A percentile compares a stretch with the other conserved stretches of the same genome.
Evolutionary conservation across 2,888 invertebrate species (phyloP).

Genomic region (Blastobasis adustella): DNA sequence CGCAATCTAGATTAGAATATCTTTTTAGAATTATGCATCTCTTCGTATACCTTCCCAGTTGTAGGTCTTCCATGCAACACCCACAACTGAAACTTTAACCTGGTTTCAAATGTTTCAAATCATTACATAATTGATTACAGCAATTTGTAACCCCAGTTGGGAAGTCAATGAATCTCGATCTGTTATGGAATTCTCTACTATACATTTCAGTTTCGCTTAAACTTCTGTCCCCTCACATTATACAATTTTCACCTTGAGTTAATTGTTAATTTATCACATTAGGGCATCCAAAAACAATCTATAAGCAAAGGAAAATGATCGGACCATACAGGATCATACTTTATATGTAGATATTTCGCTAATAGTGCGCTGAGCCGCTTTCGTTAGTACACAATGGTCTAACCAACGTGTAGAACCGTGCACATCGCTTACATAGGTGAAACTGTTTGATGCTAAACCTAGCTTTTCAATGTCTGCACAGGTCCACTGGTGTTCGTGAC

Average conservation of each 20-base stretch:
- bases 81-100: neutral
- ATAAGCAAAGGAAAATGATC: too few relatives aligned
- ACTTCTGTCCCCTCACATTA: neutral
- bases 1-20: conserved; percentile 10
- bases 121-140: neutral
- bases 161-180: neutral
- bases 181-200: neutral
- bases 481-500: conserved; percentile 2
- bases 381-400: too few relatives aligned
- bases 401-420: neutral
- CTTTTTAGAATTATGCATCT: conserved; percentile 6
- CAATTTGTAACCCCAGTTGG: neutral
- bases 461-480: conserved; percentile 5
- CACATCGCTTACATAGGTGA: conserved; percentile 2
- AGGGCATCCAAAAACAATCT: too few relatives aligned
- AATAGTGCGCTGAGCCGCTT: too few relatives aligned
- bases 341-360: too few relatives aligned
- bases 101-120: neutral
- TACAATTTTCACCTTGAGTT: too few relatives aligned
- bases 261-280: too few relatives aligned
- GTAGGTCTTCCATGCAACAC: neutral
- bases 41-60: conserved; percentile 6
- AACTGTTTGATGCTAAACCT: conserved; percentile 1
- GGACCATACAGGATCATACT: too few relatives aligned
- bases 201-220: neutral